These are phyloP conservation scores for Acanthopleura granulata DNA, from an alignment of 2,888 invertebrate species.

Conservation along the genomic window DNA sequence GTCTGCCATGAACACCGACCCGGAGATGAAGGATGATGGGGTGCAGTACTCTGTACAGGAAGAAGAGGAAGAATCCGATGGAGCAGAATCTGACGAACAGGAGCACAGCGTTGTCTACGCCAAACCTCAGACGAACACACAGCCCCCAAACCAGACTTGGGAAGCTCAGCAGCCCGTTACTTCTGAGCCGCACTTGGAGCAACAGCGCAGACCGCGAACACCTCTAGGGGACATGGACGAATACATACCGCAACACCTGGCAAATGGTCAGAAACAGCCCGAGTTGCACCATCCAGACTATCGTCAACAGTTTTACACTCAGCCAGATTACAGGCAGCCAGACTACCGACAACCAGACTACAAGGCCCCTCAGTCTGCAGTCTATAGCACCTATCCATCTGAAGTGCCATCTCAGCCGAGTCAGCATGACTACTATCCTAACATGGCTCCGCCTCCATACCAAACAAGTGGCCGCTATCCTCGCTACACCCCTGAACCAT, in stretches of 20 bases:
- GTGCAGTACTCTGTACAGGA: slow-evolving; percentile 15
- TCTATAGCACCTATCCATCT: neutral
- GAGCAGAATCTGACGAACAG: slow-evolving; percentile 36
- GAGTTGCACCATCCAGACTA: neutral
- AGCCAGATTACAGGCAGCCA: neutral
- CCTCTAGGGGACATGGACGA: neutral
- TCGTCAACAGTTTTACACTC: neutral
- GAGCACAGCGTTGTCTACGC: slow-evolving; percentile 26
- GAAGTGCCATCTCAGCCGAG: neutral
- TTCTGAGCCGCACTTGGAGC: neutral
- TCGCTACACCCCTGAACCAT: slow-evolving; percentile 7
- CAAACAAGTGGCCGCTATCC: neutral
- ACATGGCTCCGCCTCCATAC: slow-evolving; percentile 8
- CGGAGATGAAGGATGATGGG: neutral
- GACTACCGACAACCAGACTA: neutral
- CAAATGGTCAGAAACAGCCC: neutral
- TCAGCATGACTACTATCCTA: neutral
- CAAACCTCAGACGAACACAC: neutral
- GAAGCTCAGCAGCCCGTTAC: slow-evolving; percentile 17
- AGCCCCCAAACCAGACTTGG: slow-evolving; percentile 2
- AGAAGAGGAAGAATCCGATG: slow-evolving; percentile 16
- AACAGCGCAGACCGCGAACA: neutral
- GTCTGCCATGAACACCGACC: slow-evolving; percentile 15
- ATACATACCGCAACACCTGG: neutral
- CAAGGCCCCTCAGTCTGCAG: neutral